Evolutionary conservation across 1,140 invertebrate species (phyloP).

Genomic region (Zaprionus tsacasi): DNA sequence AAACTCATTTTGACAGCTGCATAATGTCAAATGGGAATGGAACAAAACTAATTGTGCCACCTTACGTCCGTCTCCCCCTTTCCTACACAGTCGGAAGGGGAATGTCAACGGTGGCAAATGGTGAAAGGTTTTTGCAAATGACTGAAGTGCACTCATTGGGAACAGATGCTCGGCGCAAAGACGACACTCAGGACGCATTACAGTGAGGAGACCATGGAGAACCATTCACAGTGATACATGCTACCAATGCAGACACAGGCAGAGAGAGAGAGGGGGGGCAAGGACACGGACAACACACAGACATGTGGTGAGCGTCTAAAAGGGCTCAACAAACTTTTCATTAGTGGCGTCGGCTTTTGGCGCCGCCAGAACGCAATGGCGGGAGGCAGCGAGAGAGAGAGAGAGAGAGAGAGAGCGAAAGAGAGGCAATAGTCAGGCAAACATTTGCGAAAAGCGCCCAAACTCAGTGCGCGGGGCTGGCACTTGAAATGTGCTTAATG

Average conservation of each 20-base stretch:
- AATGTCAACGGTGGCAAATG: constrained; percentile 62
- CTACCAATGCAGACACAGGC: constrained; percentile 16
- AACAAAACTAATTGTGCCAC: constrained; percentile 64
- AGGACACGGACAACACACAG: constrained; percentile 41
- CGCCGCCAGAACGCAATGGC: constrained; percentile 44
- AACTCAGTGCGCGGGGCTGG: constrained; percentile 55
- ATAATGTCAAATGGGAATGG: constrained; percentile 31
- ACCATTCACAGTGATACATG: constrained; percentile 19
- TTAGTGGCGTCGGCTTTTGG: constrained; percentile 68
- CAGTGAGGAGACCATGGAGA: constrained; percentile 15
- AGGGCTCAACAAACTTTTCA: constrained; percentile 78
- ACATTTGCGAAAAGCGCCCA: constrained; percentile 66
- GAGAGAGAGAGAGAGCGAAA: background rate
- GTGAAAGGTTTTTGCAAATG: constrained; percentile 54
- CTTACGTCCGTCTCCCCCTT: background rate
- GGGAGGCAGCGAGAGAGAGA: constrained; percentile 18
- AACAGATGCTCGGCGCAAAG: constrained; percentile 34
- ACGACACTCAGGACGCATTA: constrained; percentile 42
- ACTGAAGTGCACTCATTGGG: constrained; percentile 62
- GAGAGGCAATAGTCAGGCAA: constrained; percentile 53
- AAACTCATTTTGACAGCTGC: constrained; percentile 49
- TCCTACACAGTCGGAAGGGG: background rate
- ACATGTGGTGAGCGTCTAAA: constrained; percentile 72
- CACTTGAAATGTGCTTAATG: constrained; percentile 80
- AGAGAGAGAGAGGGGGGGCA: background rate